Percentiles rank a stretch among this genome's conserved stretches.
These are phyloP conservation scores for Pseudolaguvia tuberculata DNA, from an alignment of 2,113 vertebrate genomes.

Conservation along the genomic window DNA sequence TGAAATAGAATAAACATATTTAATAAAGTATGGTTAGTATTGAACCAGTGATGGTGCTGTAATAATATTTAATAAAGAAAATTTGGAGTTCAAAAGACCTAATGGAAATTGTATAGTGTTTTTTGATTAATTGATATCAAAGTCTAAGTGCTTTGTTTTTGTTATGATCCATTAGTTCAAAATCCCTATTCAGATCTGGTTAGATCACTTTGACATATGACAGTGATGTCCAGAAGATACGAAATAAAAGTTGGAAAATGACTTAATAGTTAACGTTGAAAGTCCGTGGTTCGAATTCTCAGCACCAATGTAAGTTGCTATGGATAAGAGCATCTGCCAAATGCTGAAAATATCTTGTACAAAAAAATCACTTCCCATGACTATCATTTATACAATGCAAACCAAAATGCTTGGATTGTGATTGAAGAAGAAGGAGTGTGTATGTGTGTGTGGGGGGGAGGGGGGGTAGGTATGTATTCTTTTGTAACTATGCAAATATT, in stretches of 20 bases:
- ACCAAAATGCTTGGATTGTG: neutral
- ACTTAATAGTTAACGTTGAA: too few relatives aligned
- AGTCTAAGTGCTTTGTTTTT: neutral
- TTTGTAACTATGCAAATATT: slow-evolving; percentile 53
- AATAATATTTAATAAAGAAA: neutral
- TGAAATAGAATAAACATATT: too few relatives aligned
- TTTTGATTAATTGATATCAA: neutral
- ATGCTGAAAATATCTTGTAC: too few relatives aligned
- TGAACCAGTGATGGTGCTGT: too few relatives aligned
- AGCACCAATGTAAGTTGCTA: too few relatives aligned
- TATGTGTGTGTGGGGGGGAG: neutral
- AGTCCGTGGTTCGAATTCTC: too few relatives aligned
- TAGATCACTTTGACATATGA: neutral
- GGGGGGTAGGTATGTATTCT: neutral
- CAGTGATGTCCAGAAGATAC: neutral
- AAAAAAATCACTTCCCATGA: too few relatives aligned
- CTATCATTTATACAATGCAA: neutral
- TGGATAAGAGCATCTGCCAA: too few relatives aligned
- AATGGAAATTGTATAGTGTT: neutral
- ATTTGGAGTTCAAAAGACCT: neutral
- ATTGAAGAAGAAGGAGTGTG: neutral
- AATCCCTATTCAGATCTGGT: neutral
- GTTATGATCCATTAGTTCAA: neutral
- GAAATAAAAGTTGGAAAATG: neutral
- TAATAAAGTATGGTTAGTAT: too few relatives aligned